Evolutionary conservation across 1,140 invertebrate species (phyloP).

Genomic region (Cydia splendana): DNA sequence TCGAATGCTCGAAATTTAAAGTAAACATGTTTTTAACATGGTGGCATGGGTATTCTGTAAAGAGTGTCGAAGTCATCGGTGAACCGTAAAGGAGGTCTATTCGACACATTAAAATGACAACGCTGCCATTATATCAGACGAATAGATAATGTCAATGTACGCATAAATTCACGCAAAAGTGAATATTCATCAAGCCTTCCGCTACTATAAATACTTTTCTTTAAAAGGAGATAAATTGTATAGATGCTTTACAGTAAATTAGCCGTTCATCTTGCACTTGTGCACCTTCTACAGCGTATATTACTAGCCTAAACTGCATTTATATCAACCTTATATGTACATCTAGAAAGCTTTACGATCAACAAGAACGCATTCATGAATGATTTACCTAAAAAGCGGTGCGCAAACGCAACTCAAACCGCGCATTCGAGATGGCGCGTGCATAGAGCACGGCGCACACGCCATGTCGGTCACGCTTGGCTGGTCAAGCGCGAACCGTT

Average conservation of each 20-base stretch:
- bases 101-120: no score
- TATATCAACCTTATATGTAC: neutral
- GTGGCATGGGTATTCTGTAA: no score
- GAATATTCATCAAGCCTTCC: no score
- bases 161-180: no score
- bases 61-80: no score
- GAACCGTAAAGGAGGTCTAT: no score
- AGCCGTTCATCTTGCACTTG: neutral
- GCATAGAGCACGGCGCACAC: constrained; percentile 74
- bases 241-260: neutral
- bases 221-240: no score
- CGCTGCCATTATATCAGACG: no score
- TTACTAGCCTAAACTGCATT: neutral
- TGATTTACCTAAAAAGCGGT: constrained; percentile 39
- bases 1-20: no score
- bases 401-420: constrained; percentile 69
- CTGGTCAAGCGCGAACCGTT: constrained; percentile 63
- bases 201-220: no score
- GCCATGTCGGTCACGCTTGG: constrained; percentile 70
- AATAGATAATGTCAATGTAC: no score
- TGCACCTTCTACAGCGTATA: neutral
- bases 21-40: no score
- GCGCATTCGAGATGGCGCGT: constrained; percentile 70
- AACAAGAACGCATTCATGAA: constrained; percentile 21
- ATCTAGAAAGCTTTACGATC: constrained; percentile 9